phyloP scores from a whole-genome alignment of 2,113 vertebrate genomes.

The Ibidorhyncha struthersii region DNA sequence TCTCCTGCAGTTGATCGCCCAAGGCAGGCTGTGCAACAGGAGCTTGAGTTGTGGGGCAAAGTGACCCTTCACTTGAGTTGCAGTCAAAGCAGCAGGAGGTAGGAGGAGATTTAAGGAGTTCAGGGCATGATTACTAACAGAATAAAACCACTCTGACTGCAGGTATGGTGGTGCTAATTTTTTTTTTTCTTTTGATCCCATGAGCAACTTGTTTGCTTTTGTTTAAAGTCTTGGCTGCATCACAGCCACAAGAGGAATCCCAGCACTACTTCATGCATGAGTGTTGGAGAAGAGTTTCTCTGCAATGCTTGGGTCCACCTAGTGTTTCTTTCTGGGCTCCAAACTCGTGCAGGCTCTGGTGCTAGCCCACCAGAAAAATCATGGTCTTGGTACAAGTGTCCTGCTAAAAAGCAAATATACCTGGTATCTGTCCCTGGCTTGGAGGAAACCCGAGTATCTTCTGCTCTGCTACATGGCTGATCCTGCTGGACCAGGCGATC shows the following conservation, averaged over 20 bases:
- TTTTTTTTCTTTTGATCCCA: neutral
- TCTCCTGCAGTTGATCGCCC: neutral
- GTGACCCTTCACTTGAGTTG: fast-evolving
- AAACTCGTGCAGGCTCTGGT: neutral
- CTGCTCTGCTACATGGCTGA: neutral
- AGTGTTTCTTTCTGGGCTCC: slow-evolving; percentile 17
- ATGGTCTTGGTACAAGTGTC: neutral
- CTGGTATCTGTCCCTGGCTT: neutral
- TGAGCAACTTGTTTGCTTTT: neutral
- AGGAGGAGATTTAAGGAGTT: neutral
- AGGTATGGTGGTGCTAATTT: neutral
- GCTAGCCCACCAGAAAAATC: neutral
- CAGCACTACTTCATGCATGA: neutral
- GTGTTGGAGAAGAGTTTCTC: neutral
- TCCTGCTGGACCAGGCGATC: neutral
- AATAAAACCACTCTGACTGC: neutral
- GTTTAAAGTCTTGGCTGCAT: neutral
- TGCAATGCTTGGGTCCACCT: slow-evolving; percentile 32
- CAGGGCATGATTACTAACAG: neutral
- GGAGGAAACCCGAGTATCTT: neutral
- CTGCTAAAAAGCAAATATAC: neutral
- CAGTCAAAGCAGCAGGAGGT: neutral
- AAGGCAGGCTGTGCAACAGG: neutral
- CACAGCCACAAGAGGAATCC: neutral
- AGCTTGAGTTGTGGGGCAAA: neutral